A percentile compares a stretch with the other conserved stretches of the same genome.
phyloP scores from a whole-genome alignment of 1,140 invertebrate genomes.

The Xylocopa sonorina region DNA sequence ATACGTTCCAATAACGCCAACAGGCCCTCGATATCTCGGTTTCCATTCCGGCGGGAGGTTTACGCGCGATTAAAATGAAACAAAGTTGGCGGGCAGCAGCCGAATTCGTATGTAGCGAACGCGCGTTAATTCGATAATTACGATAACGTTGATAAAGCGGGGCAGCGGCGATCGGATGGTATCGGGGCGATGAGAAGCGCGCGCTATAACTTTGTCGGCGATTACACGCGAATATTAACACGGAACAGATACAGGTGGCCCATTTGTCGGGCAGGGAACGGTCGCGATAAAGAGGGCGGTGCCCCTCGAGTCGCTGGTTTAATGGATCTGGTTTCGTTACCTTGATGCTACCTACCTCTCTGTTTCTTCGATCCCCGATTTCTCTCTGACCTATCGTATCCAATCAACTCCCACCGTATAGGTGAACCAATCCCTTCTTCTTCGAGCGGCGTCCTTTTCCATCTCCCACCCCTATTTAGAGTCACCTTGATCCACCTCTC shows the following conservation, averaged over 20 bases:
- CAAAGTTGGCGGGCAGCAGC: background rate
- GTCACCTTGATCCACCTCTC: constrained; percentile 52
- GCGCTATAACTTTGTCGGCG: constrained; percentile 41
- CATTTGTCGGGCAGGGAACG: constrained; percentile 26
- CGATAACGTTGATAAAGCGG: constrained; percentile 37
- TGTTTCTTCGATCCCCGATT: constrained; percentile 27
- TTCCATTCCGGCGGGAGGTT: background rate
- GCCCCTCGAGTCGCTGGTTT: constrained; percentile 43
- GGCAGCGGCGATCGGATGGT: constrained; percentile 10
- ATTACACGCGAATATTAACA: constrained; percentile 47
- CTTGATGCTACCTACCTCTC: constrained; percentile 42
- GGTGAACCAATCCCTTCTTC: constrained; percentile 12
- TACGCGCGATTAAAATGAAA: constrained; percentile 43
- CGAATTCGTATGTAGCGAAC: background rate
- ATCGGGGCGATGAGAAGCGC: too few relatives aligned
- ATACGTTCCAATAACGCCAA: constrained; percentile 11
- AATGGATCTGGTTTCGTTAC: constrained; percentile 67
- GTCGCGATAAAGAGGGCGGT: constrained; percentile 61
- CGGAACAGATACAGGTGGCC: constrained; percentile 52
- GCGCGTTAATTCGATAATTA: constrained; percentile 37
- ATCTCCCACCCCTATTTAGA: background rate
- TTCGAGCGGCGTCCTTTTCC: background rate
- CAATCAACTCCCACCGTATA: constrained; percentile 46
- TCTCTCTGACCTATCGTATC: constrained; percentile 53
- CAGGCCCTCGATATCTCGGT: constrained; percentile 11